phyloP scores from a whole-genome alignment of 2,797 vertebrate species.

The Chelon auratus region DNA sequence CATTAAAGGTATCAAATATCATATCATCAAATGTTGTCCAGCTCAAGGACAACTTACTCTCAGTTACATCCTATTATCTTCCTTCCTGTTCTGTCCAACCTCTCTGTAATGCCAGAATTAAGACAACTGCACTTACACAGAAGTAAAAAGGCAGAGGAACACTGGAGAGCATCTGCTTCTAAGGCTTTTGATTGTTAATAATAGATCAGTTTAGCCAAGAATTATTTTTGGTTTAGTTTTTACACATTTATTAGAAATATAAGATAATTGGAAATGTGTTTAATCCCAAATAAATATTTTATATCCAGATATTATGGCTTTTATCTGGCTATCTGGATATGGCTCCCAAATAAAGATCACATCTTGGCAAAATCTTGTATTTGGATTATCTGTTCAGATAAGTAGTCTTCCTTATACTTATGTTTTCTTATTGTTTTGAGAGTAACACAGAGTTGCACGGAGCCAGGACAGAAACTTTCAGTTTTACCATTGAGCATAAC shows the following conservation, averaged over 20 bases:
- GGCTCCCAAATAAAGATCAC: too few species aligned
- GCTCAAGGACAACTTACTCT: slow-evolving; percentile 17
- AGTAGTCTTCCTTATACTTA: not conserved
- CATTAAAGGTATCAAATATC: slow-evolving; percentile 17
- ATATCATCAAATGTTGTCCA: slow-evolving; percentile 26
- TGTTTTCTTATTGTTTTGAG: not conserved
- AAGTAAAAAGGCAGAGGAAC: not conserved
- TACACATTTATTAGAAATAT: not conserved
- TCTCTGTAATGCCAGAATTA: not conserved
- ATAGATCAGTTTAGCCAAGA: not conserved
- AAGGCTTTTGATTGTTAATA: not conserved
- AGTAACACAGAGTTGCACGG: not conserved
- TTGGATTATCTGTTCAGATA: not conserved
- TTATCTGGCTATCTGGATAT: too few species aligned
- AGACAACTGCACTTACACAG: not conserved
- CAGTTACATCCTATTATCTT: slow-evolving; percentile 9
- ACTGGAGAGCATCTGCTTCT: not conserved
- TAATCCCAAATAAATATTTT: too few species aligned
- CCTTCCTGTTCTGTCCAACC: not conserved
- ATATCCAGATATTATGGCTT: too few species aligned
- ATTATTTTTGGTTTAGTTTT: not conserved
- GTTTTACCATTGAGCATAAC: not conserved
- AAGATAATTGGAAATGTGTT: not conserved
- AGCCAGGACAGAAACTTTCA: not conserved
- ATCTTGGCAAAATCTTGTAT: not conserved